phyloP scores from a whole-genome alignment of 2,797 vertebrate species.

The Micromesistius poutassou region DNA sequence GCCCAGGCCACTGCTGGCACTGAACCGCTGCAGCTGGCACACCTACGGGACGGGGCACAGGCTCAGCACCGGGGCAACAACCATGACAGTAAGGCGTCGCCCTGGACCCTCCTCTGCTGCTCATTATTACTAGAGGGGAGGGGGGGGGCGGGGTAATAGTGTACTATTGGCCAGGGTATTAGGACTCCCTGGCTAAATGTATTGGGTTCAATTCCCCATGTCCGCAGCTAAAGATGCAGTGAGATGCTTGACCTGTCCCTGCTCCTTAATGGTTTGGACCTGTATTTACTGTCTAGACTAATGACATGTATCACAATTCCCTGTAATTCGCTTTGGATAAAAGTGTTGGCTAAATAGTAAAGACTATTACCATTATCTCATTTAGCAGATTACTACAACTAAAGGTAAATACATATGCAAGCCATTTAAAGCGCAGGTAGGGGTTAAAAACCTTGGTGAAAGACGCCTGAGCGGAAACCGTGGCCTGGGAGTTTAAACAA shows the following conservation, averaged over 20 bases:
- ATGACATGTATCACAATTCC: background rate
- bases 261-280: background rate
- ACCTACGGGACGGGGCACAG: slow-evolving; percentile 71
- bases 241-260: background rate
- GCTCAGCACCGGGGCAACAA: background rate
- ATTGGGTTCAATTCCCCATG: background rate
- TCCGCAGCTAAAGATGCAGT: background rate
- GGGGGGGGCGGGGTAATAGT: background rate
- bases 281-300: background rate
- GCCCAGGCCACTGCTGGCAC: slow-evolving; percentile 87
- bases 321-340: background rate
- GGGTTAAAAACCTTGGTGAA: background rate
- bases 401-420: background rate
- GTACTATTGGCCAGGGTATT: background rate
- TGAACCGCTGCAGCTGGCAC: slow-evolving; percentile 84
- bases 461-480: no score
- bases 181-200: background rate
- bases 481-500: background rate
- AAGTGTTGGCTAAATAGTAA: background rate
- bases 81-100: background rate
- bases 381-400: background rate
- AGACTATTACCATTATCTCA: background rate
- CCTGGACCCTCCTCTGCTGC: background rate
- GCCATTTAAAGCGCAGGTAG: background rate
- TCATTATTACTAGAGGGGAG: background rate